Evolutionary conservation across 2,113 vertebrate species (phyloP), one percentile per base, ranked within the genome.

Genomic region (Muntiacus reevesi): DNA sequence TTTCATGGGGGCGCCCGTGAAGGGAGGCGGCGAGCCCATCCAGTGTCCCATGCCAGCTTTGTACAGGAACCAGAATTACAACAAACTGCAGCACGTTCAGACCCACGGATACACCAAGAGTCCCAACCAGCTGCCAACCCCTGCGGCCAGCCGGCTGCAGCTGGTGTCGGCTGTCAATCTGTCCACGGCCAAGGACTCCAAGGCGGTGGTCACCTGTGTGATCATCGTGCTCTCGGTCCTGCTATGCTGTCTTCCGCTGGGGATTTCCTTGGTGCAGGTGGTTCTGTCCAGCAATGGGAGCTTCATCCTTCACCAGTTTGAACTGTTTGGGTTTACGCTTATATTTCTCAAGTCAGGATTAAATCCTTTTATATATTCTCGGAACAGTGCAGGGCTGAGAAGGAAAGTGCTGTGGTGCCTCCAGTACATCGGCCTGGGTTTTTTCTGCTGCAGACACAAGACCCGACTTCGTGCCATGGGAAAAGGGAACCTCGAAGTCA

Each of bases 351-450:
- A 99, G 94, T 99, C 99, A 0, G 99, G 99, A 86, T 99, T 99
- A 96, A 99, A 99, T 96, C 99, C 99, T 12, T 99, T 99, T 64
- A 99, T 99, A 78, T 99, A 99, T 89, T 99, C 99, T 1, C 99
- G 99, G 30, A 99, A 99, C 99, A 99, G 99, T 0, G 99, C 99
- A 0, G 99, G 99, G 13, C 99, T 99, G 76, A 98, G 99, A 19
- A 99, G 99, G 55, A 99, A 99, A 1, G 99, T 99, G 59, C 99
- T 99, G 36, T 99, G 99, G 99, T 99, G 99, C 86, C 95, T 99
- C 90, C 99, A 99, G 67, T 99, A 99, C 76, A 50, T 98, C 0
- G 98, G 99, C 6, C 98, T 99, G n/a, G 98, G 99, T 15, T 99
- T 99, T 89, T 99, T 99, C 87, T 99, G 99, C 98, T 99, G 99